Conservation (phyloP, 2,113 vertebrate genomes). For the Aegithalos caudatus region DNA sequence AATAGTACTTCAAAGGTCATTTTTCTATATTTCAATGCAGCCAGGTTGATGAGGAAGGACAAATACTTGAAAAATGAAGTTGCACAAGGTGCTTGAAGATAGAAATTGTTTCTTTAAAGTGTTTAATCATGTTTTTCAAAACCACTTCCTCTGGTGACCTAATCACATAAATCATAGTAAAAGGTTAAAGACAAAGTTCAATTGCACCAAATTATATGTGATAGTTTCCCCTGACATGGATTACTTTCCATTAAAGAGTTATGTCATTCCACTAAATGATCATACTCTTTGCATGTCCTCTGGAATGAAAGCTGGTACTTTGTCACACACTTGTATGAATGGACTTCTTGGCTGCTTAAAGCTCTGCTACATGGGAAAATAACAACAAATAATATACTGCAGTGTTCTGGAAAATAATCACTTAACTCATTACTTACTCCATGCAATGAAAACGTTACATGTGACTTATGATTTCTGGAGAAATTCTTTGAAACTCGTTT, state of each 20-base stretch:
- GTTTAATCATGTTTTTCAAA: slow-evolving; percentile 73
- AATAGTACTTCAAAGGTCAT: slow-evolving; percentile 25
- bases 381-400: neutral
- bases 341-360: neutral
- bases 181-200: slow-evolving; percentile 76
- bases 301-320: neutral
- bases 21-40: slow-evolving; percentile 33
- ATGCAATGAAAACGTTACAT: neutral
- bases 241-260: slow-evolving; percentile 56
- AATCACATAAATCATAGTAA: slow-evolving; percentile 74
- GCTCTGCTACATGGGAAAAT: neutral
- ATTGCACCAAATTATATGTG: slow-evolving; percentile 53
- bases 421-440: neutral
- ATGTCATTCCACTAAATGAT: slow-evolving; percentile 38
- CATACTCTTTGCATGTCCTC: neutral
- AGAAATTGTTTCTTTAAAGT: slow-evolving; percentile 68
- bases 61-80: slow-evolving; percentile 60
- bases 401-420: neutral
- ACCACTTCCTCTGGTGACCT: slow-evolving; percentile 67
- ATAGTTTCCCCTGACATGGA: slow-evolving; percentile 60
- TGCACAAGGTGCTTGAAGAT: slow-evolving; percentile 53
- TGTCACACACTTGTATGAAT: neutral
- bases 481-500: neutral
- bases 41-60: slow-evolving; percentile 58
- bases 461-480: neutral